Evolutionary conservation across 2,113 vertebrate genomes (phyloP), one percentile per base, ranked within the genome.

Genomic region (Macquaria ambigua): DNA sequence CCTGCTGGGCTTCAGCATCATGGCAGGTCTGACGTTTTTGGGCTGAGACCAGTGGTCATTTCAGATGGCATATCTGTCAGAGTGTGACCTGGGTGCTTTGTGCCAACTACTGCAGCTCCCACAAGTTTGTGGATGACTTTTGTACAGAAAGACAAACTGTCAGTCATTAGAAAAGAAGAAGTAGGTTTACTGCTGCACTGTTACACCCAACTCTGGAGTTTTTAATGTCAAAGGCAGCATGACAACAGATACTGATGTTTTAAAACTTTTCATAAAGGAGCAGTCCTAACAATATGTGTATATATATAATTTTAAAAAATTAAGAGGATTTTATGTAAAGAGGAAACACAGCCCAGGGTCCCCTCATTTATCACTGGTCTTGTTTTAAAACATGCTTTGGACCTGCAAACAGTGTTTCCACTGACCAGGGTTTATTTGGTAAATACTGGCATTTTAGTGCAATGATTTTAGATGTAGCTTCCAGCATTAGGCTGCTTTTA

Each of bases 1-100:
- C 76, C 90, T 96, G 23, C 82, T 96, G 74, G 97, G 97, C n/a
- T 98, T 98, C 92, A 89, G 90, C 4, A 23, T 97, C 91, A 98
- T 98, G 97, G 97, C 97, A 0, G 68, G 90, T 0, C 95, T 98
- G 73, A 95, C 96, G 0, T 94, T 98, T 62, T 63, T 97, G 88
- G 97, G 95, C 80, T 98, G 91, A 97, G 74, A n/a, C 70, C 3
- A 11, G 20, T 71, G 2, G 12, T 15, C 3, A 7, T 52, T 56
- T 34, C 3, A 5, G 23, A 6, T 41, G 48, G 56, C 37, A n/a
- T 31, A 4, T 28, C 14, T 23, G 55, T 34, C 34, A 16, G 31
- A 11, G 64, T 15, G 34, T 21, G 20, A n/a, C 28, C 39, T n/a
- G 62, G 18, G 18, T 0, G 10, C 37, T 58, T 77, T 74, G 82